Conservation (phyloP, 2,888 invertebrate species). For the Acheta domesticus region DNA sequence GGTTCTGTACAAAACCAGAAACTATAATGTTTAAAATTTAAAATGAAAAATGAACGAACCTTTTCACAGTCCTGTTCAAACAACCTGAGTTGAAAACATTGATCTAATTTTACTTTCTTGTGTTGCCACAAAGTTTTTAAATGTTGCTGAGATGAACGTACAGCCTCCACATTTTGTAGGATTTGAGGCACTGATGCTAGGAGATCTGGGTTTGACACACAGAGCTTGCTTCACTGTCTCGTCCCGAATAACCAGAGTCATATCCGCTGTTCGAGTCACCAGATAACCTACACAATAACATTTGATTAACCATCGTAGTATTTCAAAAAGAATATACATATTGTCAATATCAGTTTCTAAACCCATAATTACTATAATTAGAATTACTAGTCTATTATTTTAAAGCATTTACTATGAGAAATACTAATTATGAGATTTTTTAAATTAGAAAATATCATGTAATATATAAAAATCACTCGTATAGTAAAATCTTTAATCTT, state of each 20-base stretch:
- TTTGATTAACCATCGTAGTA: too few species aligned
- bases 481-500: too few species aligned
- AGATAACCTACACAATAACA: conserved; percentile 44
- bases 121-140: conserved; percentile 92
- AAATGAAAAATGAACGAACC: conserved; percentile 54
- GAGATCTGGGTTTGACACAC: conserved; percentile 60
- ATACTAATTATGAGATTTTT: too few species aligned
- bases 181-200: conserved; percentile 62
- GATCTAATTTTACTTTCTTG: conserved; percentile 90
- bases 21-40: conserved; percentile 33
- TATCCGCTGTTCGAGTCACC: conserved; percentile 60
- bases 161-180: conserved; percentile 77
- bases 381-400: too few species aligned
- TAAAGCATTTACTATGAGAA: too few species aligned
- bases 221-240: conserved; percentile 60
- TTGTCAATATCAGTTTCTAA: too few species aligned
- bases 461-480: too few species aligned
- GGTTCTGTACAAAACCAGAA: neutral
- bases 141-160: conserved; percentile 86
- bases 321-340: too few species aligned
- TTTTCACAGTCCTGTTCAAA: conserved; percentile 98
- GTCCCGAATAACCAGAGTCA: conserved; percentile 71
- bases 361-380: too few species aligned
- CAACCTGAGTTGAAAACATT: conserved; percentile 90
- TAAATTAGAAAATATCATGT: too few species aligned